Conservation (phyloP, 2,797 vertebrate genomes). For the Erpetoichthys calabaricus region DNA sequence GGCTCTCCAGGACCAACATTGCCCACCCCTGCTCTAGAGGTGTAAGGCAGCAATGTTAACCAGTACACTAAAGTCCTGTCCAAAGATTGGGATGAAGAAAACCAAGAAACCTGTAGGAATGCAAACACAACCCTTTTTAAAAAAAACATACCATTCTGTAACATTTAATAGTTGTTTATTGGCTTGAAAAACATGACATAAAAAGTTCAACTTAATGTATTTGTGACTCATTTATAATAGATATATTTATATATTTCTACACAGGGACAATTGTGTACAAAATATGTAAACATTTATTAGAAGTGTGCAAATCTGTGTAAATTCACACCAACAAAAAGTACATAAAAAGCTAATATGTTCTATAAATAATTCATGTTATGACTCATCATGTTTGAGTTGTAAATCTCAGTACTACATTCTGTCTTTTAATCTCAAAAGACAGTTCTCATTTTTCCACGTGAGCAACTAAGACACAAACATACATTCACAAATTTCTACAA, state of each 20-base stretch:
- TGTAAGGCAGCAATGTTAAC: no score
- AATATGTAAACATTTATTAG: neutral
- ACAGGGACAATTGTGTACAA: conserved; percentile 1
- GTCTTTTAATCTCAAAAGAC: neutral
- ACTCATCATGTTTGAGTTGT: neutral
- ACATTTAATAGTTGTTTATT: no score
- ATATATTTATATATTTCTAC: neutral
- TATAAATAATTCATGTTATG: neutral
- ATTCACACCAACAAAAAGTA: conserved; percentile 1
- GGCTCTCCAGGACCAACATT: no score
- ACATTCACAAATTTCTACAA: neutral
- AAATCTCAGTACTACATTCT: neutral
- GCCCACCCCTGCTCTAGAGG: no score
- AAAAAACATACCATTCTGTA: no score
- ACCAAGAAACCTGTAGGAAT: no score
- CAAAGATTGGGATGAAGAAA: no score
- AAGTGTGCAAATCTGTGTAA: conserved; percentile 1
- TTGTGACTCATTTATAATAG: neutral
- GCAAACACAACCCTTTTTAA: no score
- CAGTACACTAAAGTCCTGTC: no score
- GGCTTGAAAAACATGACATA: no score
- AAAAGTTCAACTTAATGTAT: no score
- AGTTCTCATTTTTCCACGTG: neutral
- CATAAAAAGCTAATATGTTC: neutral
- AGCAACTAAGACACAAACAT: neutral